Evolutionary conservation across 2,113 vertebrate genomes (phyloP).

Genomic region (Tichodroma muraria): DNA sequence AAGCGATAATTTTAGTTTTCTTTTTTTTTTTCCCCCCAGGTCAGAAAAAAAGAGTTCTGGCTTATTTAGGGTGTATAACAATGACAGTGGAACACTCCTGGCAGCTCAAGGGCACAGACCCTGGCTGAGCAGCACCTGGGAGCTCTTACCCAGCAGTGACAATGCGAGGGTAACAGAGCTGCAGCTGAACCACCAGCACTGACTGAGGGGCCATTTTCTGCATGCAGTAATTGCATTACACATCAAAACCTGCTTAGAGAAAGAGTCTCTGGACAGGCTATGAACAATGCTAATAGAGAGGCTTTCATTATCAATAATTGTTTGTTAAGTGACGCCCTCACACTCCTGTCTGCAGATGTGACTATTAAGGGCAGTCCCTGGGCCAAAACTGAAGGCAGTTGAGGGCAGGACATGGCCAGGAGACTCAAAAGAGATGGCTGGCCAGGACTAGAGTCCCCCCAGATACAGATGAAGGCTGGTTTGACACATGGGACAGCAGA

Average conservation of each 20-base stretch:
- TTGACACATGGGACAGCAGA: not conserved
- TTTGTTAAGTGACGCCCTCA: not conserved
- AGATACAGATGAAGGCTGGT: not conserved
- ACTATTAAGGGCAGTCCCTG: not conserved
- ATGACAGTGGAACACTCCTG: not conserved
- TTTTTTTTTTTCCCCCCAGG: not conserved
- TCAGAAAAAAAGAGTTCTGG: not conserved
- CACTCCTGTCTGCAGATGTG: not conserved
- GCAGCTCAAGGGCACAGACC: not conserved
- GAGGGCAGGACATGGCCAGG: not conserved
- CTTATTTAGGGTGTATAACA: not conserved
- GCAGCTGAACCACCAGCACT: not conserved
- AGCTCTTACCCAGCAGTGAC: not conserved
- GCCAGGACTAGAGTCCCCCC: not conserved
- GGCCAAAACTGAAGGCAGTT: not conserved
- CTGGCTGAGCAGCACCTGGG: not conserved
- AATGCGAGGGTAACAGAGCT: rapidly evolving
- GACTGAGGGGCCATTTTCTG: not conserved
- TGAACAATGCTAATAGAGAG: not conserved
- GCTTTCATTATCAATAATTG: not conserved
- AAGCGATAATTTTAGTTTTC: not conserved
- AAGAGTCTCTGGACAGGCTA: not conserved
- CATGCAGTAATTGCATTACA: not conserved
- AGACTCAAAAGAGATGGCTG: not conserved
- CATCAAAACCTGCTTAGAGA: not conserved